Base-by-base conservation (phyloP, 2,113 vertebrate species). In the Cyprinodon variegatus region DNA sequence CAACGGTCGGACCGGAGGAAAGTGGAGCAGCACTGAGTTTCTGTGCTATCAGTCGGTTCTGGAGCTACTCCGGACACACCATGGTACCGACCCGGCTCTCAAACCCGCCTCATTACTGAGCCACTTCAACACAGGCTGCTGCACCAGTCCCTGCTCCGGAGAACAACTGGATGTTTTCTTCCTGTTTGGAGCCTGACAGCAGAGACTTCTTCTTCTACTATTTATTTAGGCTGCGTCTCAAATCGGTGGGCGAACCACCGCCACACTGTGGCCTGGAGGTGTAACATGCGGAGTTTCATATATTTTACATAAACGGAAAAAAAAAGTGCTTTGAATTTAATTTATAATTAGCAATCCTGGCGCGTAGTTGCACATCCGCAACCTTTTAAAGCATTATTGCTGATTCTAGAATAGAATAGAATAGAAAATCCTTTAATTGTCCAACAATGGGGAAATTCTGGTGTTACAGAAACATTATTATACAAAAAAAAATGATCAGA, bases 91-190 rank as follows among this genome's bases (percentile, higher is more conserved):
- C 48, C 61, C 48, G 15, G 41, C 65, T 63, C 50, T 74, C 45
- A 71, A 22, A 12, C 61, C 64, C 76, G 83, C 78, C 67, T 88
- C 87, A 91, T 86, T 76, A 40, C 83, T 61, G 71, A 74, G 41
- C 12, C 41, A 46, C 41, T 11, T 38, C 20, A 12, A 45, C 61
- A 72, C 60, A 15, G n/a, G 40, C n/a, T 37, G 70, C 69, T 73
- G 57, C 61, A 41, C 69, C 77, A 65, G 20, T 29, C 41, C 48
- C 10, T 50, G 20, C 22, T 75, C 68, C 63, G 13, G 73, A 11
- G 74, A 79, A 85, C 81, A 73, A 77, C 85, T 87, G 81, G 82
- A 79, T 89, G 86, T 92, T 92, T 89, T 68, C 89, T 92, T 94
- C 93, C 92, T 83, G 90, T 87, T 89, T 86, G 63, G 63, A 70